Conservation (phyloP, 2,797 vertebrate species). For the Chloroceryle amazona region DNA sequence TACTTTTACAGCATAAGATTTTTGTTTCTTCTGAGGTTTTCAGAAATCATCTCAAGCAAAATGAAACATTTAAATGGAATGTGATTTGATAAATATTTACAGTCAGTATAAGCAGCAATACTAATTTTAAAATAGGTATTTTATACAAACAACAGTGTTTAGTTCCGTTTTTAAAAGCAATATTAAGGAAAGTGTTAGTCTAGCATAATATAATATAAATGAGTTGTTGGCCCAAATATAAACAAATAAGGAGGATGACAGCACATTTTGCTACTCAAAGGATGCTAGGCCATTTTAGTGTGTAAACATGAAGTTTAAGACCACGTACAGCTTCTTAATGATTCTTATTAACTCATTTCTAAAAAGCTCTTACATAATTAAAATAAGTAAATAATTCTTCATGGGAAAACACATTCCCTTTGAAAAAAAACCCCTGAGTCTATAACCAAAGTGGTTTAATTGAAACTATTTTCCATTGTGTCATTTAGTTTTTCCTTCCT, state of each 20-base stretch:
- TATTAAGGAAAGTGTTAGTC: not conserved
- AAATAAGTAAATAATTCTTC: not conserved
- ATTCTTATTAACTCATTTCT: not conserved
- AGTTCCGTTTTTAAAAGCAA: constrained; percentile 30
- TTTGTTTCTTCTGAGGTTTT: not conserved
- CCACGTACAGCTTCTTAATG: not conserved
- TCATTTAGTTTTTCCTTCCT: not conserved
- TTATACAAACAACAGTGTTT: not conserved
- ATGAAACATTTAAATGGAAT: not conserved
- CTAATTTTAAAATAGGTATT: not conserved
- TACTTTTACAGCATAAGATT: not conserved
- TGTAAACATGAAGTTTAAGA: not conserved
- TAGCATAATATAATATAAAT: not conserved
- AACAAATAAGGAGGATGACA: not conserved
- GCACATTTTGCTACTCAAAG: not conserved
- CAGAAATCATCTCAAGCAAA: not conserved
- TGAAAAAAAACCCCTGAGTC: not conserved
- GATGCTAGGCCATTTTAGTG: not conserved
- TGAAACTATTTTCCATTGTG: not conserved
- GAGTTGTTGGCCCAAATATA: not conserved
- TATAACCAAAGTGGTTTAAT: not conserved
- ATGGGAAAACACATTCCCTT: not conserved
- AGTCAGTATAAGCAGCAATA: not conserved
- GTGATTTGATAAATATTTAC: not conserved
- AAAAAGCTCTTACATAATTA: not conserved